Conservation (phyloP, 2,113 vertebrate species). For the Chlorodrepanis virens region DNA sequence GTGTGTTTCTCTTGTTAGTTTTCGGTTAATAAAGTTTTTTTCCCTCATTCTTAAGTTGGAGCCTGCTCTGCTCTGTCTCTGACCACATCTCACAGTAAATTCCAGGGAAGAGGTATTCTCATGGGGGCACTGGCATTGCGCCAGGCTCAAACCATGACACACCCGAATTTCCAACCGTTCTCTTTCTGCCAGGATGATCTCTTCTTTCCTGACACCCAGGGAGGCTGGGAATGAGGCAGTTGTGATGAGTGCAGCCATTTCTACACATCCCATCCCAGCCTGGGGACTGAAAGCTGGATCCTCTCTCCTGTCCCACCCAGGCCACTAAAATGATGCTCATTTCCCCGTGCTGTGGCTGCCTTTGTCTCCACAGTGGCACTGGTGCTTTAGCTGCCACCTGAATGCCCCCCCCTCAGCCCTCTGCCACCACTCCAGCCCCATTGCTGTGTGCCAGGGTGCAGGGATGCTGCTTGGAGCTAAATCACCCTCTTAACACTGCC, state of each 20-base stretch:
- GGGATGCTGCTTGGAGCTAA: not conserved
- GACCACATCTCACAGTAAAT: no score
- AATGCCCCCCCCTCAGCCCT: not conserved
- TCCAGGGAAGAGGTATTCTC: no score
- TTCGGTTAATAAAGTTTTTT: no score
- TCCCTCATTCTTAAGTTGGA: no score
- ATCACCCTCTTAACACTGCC: not conserved
- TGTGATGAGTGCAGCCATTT: not conserved
- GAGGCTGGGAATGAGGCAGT: accelerated
- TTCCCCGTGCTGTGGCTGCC: not conserved
- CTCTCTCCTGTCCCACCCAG: not conserved
- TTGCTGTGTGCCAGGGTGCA: accelerated
- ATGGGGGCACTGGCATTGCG: no score
- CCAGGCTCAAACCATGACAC: no score
- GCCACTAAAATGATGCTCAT: not conserved
- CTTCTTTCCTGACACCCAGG: not conserved
- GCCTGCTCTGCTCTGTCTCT: no score
- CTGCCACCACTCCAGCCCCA: accelerated
- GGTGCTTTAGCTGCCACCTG: not conserved
- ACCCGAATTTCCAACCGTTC: no score
- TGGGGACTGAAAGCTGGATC: not conserved
- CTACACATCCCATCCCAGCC: not conserved
- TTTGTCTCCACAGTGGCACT: not conserved
- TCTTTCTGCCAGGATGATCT: not conserved
- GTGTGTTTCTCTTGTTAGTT: no score